Conservation (phyloP, 2,113 vertebrate genomes). For the Ardeotis arabs region DNA sequence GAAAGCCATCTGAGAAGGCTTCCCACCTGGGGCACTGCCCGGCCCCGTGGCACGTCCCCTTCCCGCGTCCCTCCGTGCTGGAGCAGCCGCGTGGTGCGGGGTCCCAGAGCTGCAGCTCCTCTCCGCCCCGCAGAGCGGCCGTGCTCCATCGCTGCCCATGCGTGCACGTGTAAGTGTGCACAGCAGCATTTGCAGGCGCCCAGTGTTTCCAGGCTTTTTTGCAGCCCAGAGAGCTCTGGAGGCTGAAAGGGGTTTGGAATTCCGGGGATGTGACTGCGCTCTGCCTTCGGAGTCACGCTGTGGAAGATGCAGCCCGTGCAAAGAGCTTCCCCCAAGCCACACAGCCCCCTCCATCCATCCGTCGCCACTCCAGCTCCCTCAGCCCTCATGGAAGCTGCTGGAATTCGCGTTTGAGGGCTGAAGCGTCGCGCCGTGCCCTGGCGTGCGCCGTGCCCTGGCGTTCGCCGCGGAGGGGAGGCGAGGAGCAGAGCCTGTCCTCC, state of each 20-base stretch:
- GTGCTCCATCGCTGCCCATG: background rate
- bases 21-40: background rate
- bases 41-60: background rate
- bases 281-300: background rate
- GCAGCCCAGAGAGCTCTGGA: background rate
- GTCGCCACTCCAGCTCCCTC: background rate
- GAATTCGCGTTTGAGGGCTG: background rate
- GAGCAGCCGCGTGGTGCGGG: fast-evolving
- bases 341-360: background rate
- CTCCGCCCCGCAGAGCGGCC: background rate
- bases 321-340: background rate
- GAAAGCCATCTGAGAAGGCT: background rate
- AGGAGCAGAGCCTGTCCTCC: background rate
- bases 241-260: background rate
- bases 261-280: background rate
- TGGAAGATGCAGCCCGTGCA: background rate
- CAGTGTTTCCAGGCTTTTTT: background rate
- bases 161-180: fast-evolving
- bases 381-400: background rate
- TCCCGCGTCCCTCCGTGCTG: fast-evolving
- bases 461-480: fast-evolving
- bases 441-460: no score
- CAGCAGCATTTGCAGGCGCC: fast-evolving
- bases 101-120: background rate
- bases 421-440: background rate